A percentile compares a stretch with the other conserved stretches of the same genome.
Conservation (phyloP, 2,113 vertebrate genomes). For the Atractosteus spatula region DNA sequence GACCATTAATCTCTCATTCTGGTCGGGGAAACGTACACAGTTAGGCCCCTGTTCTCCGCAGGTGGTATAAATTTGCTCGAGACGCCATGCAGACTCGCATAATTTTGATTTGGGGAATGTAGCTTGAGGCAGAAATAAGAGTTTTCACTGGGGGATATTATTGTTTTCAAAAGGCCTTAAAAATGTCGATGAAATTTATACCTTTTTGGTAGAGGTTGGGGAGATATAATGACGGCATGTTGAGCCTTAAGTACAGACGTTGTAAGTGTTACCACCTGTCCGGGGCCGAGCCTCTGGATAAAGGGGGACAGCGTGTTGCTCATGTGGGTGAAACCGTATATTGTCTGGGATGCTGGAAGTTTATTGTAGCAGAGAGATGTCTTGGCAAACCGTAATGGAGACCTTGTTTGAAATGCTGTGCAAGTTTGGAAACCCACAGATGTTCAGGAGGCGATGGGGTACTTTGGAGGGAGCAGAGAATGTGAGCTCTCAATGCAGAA, state of each 20-base stretch:
- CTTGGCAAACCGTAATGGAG: not conserved
- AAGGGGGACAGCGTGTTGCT: not conserved
- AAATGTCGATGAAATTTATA: slow-evolving; percentile 22
- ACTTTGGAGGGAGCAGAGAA: not conserved
- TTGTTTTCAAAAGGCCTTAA: slow-evolving; percentile 16
- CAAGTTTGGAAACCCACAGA: not conserved
- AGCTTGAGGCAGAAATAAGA: slow-evolving; percentile 8
- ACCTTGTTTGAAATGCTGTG: not conserved
- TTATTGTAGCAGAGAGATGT: not conserved
- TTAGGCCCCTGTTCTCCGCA: not conserved
- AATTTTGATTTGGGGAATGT: slow-evolving; percentile 16
- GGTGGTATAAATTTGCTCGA: slow-evolving; percentile 6
- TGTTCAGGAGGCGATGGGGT: not conserved
- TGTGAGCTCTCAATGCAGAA: not conserved
- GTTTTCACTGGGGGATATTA: slow-evolving; percentile 14
- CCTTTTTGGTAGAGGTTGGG: not conserved
- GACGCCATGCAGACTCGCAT: not conserved
- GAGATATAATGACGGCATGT: not conserved
- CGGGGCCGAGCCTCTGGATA: not conserved
- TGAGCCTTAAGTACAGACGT: slow-evolving; percentile 1
- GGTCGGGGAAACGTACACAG: not conserved
- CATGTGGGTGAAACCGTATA: slow-evolving; percentile 2
- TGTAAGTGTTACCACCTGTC: slow-evolving; percentile 10
- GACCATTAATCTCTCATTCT: not conserved
- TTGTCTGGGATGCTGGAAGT: slow-evolving; percentile 5